Conservation (phyloP, 2,888 invertebrate genomes). For the Phorcus lineatus region DNA sequence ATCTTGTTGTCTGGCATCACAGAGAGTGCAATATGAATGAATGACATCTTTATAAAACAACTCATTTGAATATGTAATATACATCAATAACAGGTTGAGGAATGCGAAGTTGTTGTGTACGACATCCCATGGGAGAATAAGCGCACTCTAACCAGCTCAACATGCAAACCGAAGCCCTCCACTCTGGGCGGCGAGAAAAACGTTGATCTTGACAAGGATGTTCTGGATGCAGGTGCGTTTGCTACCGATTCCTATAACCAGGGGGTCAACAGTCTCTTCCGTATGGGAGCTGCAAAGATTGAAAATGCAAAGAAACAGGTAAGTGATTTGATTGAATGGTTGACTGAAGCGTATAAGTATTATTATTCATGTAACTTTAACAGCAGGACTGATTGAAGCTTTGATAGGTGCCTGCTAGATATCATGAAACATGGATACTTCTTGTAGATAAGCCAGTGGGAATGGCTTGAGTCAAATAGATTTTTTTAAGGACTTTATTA, state of each 20-base stretch:
- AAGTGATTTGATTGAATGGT: not conserved
- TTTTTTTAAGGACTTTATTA: too few species aligned
- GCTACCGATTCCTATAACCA: conserved; percentile 49
- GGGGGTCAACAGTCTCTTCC: conserved; percentile 51
- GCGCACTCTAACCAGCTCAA: conserved; percentile 29
- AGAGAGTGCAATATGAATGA: too few species aligned
- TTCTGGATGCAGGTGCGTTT: conserved; percentile 45
- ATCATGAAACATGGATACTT: too few species aligned
- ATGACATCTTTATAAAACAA: too few species aligned
- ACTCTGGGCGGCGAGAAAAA: conserved; percentile 36
- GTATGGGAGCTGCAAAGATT: conserved; percentile 37
- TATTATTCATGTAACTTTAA: too few species aligned
- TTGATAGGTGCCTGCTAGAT: too few species aligned
- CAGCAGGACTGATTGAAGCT: too few species aligned
- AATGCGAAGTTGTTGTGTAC: conserved; percentile 38
- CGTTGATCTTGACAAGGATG: conserved; percentile 31
- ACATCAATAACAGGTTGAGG: not conserved
- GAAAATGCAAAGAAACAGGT: conserved; percentile 52
- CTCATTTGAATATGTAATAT: not conserved
- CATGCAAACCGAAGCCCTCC: conserved; percentile 21
- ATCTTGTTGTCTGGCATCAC: too few species aligned
- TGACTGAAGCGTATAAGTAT: too few species aligned
- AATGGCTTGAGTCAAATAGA: too few species aligned
- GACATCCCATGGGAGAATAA: conserved; percentile 35
- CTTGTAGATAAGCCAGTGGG: too few species aligned